Conservation (phyloP, 64 coral and sea anemone genomes). For the Acropora yongei region DNA sequence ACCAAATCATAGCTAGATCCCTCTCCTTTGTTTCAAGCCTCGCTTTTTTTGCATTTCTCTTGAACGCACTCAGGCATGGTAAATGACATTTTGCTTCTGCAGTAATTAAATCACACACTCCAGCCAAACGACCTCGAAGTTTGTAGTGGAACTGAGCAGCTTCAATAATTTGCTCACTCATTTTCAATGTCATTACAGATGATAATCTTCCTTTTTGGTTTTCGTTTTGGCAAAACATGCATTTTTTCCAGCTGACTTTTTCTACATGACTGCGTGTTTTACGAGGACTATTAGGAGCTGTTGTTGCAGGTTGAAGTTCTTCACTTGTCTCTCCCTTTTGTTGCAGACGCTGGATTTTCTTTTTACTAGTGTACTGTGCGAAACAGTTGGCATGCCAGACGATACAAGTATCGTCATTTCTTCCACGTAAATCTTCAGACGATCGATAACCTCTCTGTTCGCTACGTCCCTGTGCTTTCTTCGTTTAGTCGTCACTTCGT, state of each 20-base stretch:
- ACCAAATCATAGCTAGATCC: too few relatives aligned
- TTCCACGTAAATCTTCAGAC: constrained; percentile 34
- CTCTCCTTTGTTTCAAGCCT: too few relatives aligned
- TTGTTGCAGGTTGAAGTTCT: constrained; percentile 49
- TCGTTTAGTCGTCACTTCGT: constrained; percentile 33
- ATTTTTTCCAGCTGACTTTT: constrained; percentile 56
- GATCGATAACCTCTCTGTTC: constrained; percentile 49
- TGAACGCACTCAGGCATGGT: too few relatives aligned
- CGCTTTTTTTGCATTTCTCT: not conserved
- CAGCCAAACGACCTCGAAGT: constrained; percentile 51
- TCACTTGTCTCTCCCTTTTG: constrained; percentile 53
- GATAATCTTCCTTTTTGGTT: constrained; percentile 69
- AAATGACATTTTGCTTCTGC: constrained; percentile 63
- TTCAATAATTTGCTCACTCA: constrained; percentile 74
- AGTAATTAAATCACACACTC: constrained; percentile 52
- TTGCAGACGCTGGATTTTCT: constrained; percentile 63
- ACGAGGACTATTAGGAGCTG: constrained; percentile 24
- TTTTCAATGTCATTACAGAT: constrained; percentile 65
- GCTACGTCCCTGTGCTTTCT: constrained; percentile 48
- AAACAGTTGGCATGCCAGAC: constrained; percentile 70
- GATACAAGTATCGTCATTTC: constrained; percentile 54
- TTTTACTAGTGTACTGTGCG: constrained; percentile 59
- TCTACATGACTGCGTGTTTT: constrained; percentile 48
- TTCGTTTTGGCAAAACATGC: constrained; percentile 71
- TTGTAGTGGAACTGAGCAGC: constrained; percentile 59